Evolutionary conservation across 2,113 vertebrate species (phyloP).

Genomic region (Crotalus viridis): DNA sequence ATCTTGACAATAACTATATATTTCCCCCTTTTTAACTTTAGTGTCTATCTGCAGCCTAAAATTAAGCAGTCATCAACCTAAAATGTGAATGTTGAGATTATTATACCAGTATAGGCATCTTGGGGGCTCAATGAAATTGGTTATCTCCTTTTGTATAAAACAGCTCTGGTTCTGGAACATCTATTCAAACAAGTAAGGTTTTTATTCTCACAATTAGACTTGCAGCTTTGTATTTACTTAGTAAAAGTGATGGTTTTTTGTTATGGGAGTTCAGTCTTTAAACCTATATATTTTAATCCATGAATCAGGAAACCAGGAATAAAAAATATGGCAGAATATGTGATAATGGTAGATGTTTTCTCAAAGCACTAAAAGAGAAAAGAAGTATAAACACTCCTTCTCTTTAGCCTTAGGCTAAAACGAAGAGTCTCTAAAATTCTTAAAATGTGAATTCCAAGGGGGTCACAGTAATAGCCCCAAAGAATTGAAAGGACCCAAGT

Average conservation of each 20-base stretch:
- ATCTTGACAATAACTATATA: not conserved
- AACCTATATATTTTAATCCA: not conserved
- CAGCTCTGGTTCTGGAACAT: not conserved
- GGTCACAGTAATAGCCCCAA: too few relatives aligned
- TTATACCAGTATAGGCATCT: not conserved
- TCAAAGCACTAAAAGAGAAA: not conserved
- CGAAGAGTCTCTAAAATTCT: not conserved
- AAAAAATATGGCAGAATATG: not conserved
- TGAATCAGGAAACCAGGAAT: not conserved
- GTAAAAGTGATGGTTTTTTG: not conserved
- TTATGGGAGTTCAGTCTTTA: not conserved
- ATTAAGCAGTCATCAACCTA: not conserved
- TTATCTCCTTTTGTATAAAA: not conserved
- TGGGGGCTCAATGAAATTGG: not conserved
- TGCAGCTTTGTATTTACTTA: not conserved
- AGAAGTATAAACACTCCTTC: not conserved
- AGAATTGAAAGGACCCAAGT: not conserved
- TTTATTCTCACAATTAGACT: not conserved
- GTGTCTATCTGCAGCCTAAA: not conserved
- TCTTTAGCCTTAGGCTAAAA: not conserved
- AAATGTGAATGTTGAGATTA: not conserved
- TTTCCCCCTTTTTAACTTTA: not conserved
- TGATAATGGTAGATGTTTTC: not conserved
- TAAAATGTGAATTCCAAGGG: not conserved
- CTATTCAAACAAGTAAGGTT: not conserved